phyloP scores from a whole-genome alignment of 2,797 vertebrate species.

The Dendrocincla fuliginosa region DNA sequence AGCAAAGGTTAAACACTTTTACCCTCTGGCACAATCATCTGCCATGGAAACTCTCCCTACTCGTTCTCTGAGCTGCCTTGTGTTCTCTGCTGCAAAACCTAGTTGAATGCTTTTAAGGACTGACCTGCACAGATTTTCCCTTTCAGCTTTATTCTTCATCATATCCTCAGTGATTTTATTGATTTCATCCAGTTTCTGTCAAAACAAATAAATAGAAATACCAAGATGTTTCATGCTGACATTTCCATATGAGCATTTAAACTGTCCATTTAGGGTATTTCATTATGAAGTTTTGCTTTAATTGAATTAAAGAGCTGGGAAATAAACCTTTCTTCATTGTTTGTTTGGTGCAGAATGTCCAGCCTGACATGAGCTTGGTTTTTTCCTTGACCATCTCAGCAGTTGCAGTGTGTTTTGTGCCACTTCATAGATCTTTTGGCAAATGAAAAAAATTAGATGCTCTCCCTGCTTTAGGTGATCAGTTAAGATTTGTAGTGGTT shows the following conservation, averaged over 20 bases:
- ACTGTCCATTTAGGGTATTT: background rate
- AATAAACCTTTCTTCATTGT: background rate
- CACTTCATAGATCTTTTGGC: background rate
- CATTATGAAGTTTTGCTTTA: background rate
- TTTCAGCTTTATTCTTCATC: background rate
- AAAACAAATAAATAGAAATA: background rate
- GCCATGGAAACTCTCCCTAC: background rate
- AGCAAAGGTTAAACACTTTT: background rate
- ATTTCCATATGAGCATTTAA: background rate
- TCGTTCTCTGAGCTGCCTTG: background rate
- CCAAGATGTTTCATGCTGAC: background rate
- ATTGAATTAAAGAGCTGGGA: background rate
- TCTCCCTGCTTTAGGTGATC: background rate
- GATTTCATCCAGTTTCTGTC: background rate
- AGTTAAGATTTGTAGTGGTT: background rate
- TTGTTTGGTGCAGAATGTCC: background rate
- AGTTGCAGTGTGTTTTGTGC: background rate
- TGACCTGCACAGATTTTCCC: background rate
- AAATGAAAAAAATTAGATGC: background rate
- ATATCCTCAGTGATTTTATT: background rate
- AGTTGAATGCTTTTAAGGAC: background rate
- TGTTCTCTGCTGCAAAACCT: background rate
- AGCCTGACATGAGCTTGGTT: background rate
- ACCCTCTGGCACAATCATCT: background rate
- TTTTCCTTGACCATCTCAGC: background rate